A percentile compares a stretch with the other conserved stretches of the same genome.
phyloP scores from a whole-genome alignment of 2,888 invertebrate species.

The Ornithoptera priamus region DNA sequence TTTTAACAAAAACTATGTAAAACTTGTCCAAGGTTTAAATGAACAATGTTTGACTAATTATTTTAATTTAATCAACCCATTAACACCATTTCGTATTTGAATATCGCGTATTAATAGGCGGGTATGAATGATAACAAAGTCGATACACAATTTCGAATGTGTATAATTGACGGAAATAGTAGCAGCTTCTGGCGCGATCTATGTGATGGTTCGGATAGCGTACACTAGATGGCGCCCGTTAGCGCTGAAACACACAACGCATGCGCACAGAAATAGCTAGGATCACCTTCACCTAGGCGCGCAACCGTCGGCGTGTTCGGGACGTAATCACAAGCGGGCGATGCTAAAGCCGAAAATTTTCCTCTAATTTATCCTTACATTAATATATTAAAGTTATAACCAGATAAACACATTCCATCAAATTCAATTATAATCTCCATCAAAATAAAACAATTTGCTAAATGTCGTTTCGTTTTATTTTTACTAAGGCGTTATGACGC shows the following conservation, averaged over 20 bases:
- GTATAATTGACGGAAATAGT: slow-evolving; percentile 64
- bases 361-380: background rate
- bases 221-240: slow-evolving; percentile 71
- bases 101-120: slow-evolving; percentile 30
- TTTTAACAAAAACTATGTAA: slow-evolving; percentile 5
- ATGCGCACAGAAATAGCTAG: slow-evolving; percentile 73
- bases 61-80: slow-evolving; percentile 20
- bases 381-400: background rate
- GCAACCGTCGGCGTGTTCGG: slow-evolving; percentile 46
- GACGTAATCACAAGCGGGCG: slow-evolving; percentile 47
- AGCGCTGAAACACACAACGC: slow-evolving; percentile 54
- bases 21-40: slow-evolving; percentile 1
- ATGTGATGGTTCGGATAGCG: slow-evolving; percentile 51
- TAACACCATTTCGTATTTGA: slow-evolving; percentile 24
- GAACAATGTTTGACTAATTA: slow-evolving; percentile 19
- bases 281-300: slow-evolving; percentile 78
- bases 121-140: slow-evolving; percentile 29
- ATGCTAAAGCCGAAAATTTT: background rate
- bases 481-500: no score
- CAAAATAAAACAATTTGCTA: no score
- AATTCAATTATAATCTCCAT: no score
- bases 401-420: no score
- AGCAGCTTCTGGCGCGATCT: slow-evolving; percentile 62
- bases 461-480: no score
- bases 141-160: slow-evolving; percentile 47